Evolutionary conservation across 1,140 invertebrate species (phyloP).

Genomic region (Lepeophtheirus salmonis): DNA sequence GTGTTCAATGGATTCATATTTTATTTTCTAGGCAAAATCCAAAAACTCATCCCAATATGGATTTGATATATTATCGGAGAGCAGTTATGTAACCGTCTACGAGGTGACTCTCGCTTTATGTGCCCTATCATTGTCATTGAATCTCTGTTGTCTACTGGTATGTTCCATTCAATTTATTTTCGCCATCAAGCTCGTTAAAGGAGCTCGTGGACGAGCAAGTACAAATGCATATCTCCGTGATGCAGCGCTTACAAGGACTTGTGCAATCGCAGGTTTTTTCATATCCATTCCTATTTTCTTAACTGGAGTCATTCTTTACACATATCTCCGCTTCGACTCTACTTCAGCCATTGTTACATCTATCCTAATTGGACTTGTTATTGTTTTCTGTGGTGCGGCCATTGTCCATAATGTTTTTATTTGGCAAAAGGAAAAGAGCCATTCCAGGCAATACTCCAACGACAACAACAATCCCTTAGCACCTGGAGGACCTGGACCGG

Average conservation of each 20-base stretch:
- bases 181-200: slow-evolving; percentile 67
- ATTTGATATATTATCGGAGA: slow-evolving; percentile 35
- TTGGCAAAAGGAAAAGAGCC: slow-evolving; percentile 60
- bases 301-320: slow-evolving; percentile 75
- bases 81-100: slow-evolving; percentile 66
- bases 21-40: too few species aligned
- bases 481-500: background rate
- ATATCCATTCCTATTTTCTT: slow-evolving; percentile 80
- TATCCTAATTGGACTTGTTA: slow-evolving; percentile 64
- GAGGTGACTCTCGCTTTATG: slow-evolving; percentile 72
- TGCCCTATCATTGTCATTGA: slow-evolving; percentile 62
- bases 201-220: slow-evolving; percentile 41
- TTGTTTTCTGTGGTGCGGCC: slow-evolving; percentile 72
- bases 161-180: slow-evolving; percentile 85
- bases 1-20: too few species aligned
- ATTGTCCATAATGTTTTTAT: slow-evolving; percentile 85
- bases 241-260: slow-evolving; percentile 67
- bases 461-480: background rate
- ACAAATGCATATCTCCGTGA: slow-evolving; percentile 75
- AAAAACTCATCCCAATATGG: too few species aligned
- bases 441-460: too few species aligned
- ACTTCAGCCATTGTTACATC: slow-evolving; percentile 73
- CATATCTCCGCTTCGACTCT: slow-evolving; percentile 74
- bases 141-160: slow-evolving; percentile 72
- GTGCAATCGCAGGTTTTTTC: slow-evolving; percentile 75